Evolutionary conservation across 2,888 invertebrate genomes (phyloP), one percentile per base, ranked within the genome.

Genomic region (Dolichomitus sp.): DNA sequence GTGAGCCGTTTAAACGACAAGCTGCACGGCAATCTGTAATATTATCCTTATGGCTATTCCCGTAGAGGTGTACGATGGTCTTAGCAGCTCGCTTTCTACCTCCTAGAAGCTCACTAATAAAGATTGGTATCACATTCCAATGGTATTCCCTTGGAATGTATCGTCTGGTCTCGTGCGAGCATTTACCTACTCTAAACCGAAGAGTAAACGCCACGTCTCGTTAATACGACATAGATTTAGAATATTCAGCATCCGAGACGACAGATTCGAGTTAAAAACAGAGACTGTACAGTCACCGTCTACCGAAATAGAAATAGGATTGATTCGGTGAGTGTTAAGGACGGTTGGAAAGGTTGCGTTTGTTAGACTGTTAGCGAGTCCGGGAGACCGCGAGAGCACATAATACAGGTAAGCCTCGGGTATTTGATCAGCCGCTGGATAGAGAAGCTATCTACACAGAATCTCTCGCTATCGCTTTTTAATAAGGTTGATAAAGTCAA

Each of bases 401-500:
- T 42, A 23, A 83, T 76, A 73, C 72, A 69, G 80, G 73, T 68
- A 65, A 77, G 80, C 19, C 68, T 61, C 40, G 70, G 68, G 61
- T 80, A 80, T 83, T 77, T 77, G 88, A 89, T 89, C 86, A 86
- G 81, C 70, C 83, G 73, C 68, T 66, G 88, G 88, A 89, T 90
- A 87, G 87, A 88, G 88, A 77, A 69, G 65, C 74, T 91, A 92
- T 92, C 92, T 90, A 87, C 89, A 88, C 87, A 88, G 88, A 87
- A 92, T 92, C 91, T 91, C 88, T 85, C 76, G 88, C 88, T 90
- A 92, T 91, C 90, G 91, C 88, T 90, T 92, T 92, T 92, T 91
- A 92, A 93, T 91, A 92, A 93, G 91, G 89, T 91, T 93, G 92
- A 92, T 93, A 93, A 93, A 91, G 91, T 92, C 92, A 91, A 91